Conservation (phyloP, 2,888 invertebrate genomes). For the Alviniconcha strummeri region DNA sequence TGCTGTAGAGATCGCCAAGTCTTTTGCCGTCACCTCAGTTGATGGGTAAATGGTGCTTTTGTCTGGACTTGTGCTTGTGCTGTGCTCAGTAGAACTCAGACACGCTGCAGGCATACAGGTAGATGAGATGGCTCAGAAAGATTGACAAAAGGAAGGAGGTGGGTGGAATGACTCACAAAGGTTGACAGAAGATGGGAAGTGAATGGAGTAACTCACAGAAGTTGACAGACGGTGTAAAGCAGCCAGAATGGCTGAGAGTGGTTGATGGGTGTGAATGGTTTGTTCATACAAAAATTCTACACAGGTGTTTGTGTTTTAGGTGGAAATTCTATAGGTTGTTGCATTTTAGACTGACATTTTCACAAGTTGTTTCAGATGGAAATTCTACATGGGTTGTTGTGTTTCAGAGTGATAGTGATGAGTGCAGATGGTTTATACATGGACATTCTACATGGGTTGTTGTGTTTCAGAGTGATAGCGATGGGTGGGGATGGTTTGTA, state of each 20-base stretch:
- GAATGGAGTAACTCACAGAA: neutral
- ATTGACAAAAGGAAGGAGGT: too few relatives aligned
- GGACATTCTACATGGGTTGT: conserved; percentile 54
- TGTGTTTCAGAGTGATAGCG: conserved; percentile 52
- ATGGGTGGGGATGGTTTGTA: conserved; percentile 66
- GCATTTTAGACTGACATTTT: neutral
- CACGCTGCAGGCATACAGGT: too few relatives aligned
- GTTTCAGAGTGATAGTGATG: conserved; percentile 56
- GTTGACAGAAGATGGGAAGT: neutral
- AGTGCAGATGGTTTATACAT: conserved; percentile 56
- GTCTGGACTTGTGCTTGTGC: neutral
- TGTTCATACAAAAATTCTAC: too few relatives aligned
- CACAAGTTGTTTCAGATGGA: neutral
- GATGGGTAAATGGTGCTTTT: conserved; percentile 53
- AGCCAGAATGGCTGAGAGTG: neutral
- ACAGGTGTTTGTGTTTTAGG: too few relatives aligned
- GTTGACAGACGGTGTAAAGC: neutral
- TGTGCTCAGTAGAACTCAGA: too few relatives aligned
- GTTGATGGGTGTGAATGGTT: neutral
- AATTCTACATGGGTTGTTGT: neutral
- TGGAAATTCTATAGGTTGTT: neutral
- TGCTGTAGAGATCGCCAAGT: conserved; percentile 48
- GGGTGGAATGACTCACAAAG: neutral
- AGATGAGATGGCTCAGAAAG: too few relatives aligned
- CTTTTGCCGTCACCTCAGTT: conserved; percentile 50